A percentile compares a stretch with the other conserved stretches of the same genome.
Evolutionary conservation across 2,797 vertebrate genomes (phyloP).

Genomic region (Alauda arvensis): DNA sequence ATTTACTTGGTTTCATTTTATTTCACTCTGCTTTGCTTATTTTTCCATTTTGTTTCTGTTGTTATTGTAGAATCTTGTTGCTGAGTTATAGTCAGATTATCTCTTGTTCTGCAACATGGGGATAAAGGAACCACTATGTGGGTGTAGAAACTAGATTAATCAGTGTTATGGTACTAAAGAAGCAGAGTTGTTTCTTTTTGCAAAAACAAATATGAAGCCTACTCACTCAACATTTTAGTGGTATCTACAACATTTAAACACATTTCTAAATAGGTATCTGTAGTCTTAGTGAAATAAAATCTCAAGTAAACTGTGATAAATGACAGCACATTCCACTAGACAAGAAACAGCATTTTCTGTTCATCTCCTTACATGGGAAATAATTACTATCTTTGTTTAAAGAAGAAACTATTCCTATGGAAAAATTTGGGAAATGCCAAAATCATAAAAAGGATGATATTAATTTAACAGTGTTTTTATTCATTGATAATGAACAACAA

Average conservation of each 20-base stretch:
- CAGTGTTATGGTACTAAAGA: neutral
- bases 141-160: neutral
- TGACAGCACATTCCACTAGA: neutral
- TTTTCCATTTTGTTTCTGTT: neutral
- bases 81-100: neutral
- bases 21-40: neutral
- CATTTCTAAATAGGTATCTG: neutral
- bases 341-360: neutral
- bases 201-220: neutral
- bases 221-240: neutral
- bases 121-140: neutral
- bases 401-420: neutral
- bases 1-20: neutral
- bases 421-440: neutral
- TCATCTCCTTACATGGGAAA: neutral
- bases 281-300: neutral
- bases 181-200: neutral
- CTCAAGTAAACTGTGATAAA: neutral
- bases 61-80: neutral
- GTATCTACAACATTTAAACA: neutral
- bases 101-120: neutral
- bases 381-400: neutral
- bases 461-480: neutral
- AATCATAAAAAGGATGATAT: neutral
- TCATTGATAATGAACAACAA: neutral